Base-by-base conservation (phyloP, 1,140 invertebrate genomes). In the Caenorhabditis remanei region DNA sequence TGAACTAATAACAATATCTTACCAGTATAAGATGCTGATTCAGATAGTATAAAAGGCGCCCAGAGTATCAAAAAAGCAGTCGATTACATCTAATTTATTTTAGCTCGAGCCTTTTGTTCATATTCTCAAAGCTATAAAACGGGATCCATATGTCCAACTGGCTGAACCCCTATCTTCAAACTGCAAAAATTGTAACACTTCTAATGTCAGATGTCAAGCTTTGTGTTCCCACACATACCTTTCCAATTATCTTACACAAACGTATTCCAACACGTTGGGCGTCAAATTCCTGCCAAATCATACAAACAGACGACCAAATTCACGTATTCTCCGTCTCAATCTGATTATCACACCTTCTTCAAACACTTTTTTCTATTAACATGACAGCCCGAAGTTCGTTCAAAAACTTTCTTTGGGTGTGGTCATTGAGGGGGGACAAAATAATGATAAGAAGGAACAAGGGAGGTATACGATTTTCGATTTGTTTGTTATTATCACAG, bases 401-500 rank as follows among this genome's bases (percentile, higher is more conserved):
- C 46, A 46, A 50, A 79, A 43, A 79, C n/a, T 50, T 79, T 63
- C 61, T 79, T 79, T 21, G 43, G 43, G 71, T 50, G 71, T 79
- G 71, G 43, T 50, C 46, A 50, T 32, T 32, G 21, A 14, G 46
- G 46, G 71, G 46, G 53, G 46, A 46, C 43, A 46, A 32, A 71
- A 53, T 50, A 46, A n/a, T 65, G 32, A 65, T 65, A 9, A 41
- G 7, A 8, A 46, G n/a, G 9, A 19, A 46, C 19, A 13, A 46
- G 21, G 63, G 65, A 19, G 65, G 65, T 46, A 71, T 43, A n/a
- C n/a, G 71, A 79, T 79, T 53, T 53, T 48, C 40, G 71, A 79
- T 50, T 32, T 79, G 46, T 79, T 79, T 71, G 19, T 79, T 50
- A 79, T 79, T 50, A 79, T 48, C 71, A 79, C 71, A 53, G 71